phyloP scores from a whole-genome alignment of 2,113 vertebrate genomes.

The Austrofundulus limnaeus region DNA sequence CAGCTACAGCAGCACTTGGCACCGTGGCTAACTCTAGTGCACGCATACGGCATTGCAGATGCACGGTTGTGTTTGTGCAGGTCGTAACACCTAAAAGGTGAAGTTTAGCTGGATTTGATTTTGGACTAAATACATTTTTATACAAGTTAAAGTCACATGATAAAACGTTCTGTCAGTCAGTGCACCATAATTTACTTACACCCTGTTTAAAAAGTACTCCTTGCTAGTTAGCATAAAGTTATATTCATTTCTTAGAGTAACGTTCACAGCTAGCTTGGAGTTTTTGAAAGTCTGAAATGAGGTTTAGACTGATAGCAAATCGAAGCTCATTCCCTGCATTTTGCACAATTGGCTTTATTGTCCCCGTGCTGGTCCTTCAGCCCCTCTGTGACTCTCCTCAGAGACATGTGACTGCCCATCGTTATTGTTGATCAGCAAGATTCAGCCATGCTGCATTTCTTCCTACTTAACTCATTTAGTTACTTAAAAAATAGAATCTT shows the following conservation, averaged over 20 bases:
- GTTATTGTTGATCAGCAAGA: constrained; percentile 7
- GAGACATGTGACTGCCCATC: constrained; percentile 12
- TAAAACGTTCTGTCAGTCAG: no score
- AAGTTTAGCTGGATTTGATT: constrained; percentile 9
- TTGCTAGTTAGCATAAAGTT: neutral
- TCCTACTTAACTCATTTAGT: no score
- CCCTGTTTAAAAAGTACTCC: no score
- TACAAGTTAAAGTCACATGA: neutral
- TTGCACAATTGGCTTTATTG: constrained; percentile 7
- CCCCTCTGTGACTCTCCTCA: neutral
- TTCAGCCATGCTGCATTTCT: neutral
- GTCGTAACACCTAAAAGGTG: constrained; percentile 2
- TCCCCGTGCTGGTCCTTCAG: neutral
- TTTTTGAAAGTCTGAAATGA: neutral
- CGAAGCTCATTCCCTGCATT: constrained; percentile 3
- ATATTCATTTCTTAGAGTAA: neutral
- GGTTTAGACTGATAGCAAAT: constrained; percentile 15
- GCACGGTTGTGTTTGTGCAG: constrained; percentile 17
- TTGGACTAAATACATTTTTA: neutral
- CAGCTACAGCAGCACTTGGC: neutral
- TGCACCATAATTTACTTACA: neutral
- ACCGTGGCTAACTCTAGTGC: neutral
- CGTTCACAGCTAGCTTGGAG: neutral
- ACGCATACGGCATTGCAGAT: constrained; percentile 9
- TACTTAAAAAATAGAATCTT: no score